Conservation (phyloP, 2,113 vertebrate genomes). For the Siniperca chuatsi region DNA sequence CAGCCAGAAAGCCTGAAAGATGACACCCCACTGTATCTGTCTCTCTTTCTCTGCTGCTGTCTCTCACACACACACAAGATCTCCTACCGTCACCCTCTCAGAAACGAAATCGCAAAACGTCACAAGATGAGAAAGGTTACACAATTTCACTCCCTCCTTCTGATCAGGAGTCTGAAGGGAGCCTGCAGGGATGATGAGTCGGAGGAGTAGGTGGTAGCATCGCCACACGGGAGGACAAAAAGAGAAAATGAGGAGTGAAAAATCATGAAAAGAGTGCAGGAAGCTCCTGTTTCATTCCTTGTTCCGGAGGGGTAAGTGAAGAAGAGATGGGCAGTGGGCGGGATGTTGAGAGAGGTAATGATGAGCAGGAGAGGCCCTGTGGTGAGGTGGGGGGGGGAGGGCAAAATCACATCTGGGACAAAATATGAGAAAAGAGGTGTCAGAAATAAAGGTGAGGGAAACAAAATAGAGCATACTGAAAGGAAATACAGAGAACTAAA, state of each 20-base stretch:
- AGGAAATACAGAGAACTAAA: not conserved
- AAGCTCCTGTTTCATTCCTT: conserved; percentile 26
- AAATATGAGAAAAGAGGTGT: conserved; percentile 18
- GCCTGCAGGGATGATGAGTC: conserved; percentile 56
- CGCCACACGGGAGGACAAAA: conserved; percentile 37
- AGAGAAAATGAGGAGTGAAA: conserved; percentile 25
- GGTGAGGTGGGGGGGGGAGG: not conserved
- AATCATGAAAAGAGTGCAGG: conserved; percentile 64
- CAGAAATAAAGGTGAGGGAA: conserved; percentile 7
- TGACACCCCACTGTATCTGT: conserved; percentile 19
- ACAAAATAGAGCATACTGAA: conserved; percentile 9
- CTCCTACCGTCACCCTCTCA: conserved; percentile 17
- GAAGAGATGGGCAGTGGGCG: conserved; percentile 54
- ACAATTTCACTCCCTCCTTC: conserved; percentile 43
- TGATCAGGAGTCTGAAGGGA: conserved; percentile 63
- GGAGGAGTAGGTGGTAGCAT: conserved; percentile 54
- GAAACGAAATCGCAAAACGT: conserved; percentile 31
- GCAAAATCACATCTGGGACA: conserved; percentile 18
- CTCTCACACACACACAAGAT: conserved; percentile 10
- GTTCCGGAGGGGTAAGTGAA: conserved; percentile 21
- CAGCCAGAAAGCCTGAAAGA: conserved; percentile 31
- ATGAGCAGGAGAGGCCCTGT: conserved; percentile 44
- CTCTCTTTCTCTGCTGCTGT: conserved; percentile 11
- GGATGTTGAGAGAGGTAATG: conserved; percentile 50
- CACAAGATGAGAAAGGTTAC: conserved; percentile 56